Evolutionary conservation across 1,140 invertebrate species (phyloP).

Genomic region (Aethina tumida): DNA sequence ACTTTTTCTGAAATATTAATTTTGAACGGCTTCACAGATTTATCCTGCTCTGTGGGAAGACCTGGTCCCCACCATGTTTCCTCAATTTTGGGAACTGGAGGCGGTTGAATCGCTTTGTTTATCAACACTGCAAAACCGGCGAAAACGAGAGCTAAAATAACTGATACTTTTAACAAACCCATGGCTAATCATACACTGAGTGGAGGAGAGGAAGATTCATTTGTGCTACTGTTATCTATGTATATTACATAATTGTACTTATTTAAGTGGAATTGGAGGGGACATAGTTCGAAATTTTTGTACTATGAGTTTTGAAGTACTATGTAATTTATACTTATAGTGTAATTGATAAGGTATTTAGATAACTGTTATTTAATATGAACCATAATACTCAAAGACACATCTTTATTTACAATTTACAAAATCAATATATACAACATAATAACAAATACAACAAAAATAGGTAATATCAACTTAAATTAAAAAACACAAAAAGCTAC

Average conservation of each 20-base stretch:
- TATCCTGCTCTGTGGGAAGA: neutral
- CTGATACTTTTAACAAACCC: too few species aligned
- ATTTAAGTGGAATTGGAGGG: neutral
- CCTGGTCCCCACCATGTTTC: constrained; percentile 9
- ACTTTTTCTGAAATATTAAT: constrained; percentile 3
- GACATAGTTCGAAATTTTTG: neutral
- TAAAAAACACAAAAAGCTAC: neutral
- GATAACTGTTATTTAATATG: neutral
- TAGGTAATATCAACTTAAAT: neutral
- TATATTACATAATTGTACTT: neutral
- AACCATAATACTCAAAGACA: neutral
- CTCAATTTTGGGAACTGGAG: constrained; percentile 2
- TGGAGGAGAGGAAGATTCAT: too few species aligned
- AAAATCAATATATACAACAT: neutral
- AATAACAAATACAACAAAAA: neutral
- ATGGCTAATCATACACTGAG: too few species aligned
- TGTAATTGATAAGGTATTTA: neutral
- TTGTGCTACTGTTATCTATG: neutral
- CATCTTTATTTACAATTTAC: neutral
- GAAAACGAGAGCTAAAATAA: neutral
- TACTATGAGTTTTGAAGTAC: too few species aligned
- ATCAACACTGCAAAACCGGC: neutral
- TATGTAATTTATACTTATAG: neutral
- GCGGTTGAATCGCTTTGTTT: neutral
- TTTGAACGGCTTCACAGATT: constrained; percentile 3